Evolutionary conservation across 2,797 vertebrate species (phyloP).

Genomic region (Micropoecilia bifurca): DNA sequence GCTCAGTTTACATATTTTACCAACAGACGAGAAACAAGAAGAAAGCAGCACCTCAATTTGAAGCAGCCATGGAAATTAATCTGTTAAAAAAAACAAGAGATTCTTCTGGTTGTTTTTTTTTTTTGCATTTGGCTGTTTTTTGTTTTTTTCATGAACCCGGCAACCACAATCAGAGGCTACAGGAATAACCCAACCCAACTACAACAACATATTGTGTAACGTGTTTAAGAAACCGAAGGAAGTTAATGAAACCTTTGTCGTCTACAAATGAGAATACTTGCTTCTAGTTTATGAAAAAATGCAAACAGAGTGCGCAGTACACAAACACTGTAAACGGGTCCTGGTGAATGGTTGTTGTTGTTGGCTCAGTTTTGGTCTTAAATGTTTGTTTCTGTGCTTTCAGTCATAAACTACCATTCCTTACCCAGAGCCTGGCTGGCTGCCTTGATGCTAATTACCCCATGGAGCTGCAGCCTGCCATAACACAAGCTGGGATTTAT

Average conservation of each 20-base stretch:
- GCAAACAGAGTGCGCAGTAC: conserved; percentile 12
- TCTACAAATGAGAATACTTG: conserved; percentile 6
- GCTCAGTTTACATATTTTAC: background rate
- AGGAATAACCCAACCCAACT: background rate
- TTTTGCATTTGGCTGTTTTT: background rate
- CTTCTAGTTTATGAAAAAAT: conserved; percentile 1
- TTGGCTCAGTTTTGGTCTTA: conserved; percentile 38
- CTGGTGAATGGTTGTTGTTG: conserved; percentile 18
- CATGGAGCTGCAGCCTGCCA: conserved; percentile 40
- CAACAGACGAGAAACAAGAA: background rate
- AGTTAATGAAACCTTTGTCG: conserved; percentile 17
- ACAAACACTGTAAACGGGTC: conserved; percentile 19
- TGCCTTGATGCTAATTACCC: conserved; percentile 48
- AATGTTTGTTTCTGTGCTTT: conserved; percentile 48
- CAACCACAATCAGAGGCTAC: too few relatives aligned
- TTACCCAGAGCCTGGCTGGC: conserved; percentile 28
- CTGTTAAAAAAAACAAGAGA: too few relatives aligned
- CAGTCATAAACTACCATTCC: conserved; percentile 38
- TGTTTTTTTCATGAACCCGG: background rate
- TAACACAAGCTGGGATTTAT: conserved; percentile 41
- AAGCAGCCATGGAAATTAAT: background rate
- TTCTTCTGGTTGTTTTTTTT: background rate
- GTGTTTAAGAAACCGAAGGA: conserved; percentile 10
- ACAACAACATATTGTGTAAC: background rate
- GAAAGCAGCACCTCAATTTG: background rate